phyloP scores from a whole-genome alignment of 2,888 invertebrate species.

The Ceriagrion tenellum region DNA sequence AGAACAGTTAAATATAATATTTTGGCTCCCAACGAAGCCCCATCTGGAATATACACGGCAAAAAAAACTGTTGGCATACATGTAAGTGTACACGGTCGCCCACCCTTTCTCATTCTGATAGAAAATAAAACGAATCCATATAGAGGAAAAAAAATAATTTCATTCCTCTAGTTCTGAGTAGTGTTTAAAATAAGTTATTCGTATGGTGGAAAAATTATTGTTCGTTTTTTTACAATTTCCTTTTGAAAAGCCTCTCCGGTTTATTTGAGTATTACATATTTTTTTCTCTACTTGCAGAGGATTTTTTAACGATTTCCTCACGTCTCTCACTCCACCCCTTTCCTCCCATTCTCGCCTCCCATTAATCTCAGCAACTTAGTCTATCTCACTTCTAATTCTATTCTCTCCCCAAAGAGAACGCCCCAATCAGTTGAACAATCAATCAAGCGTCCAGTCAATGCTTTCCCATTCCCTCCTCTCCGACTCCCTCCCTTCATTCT shows the following conservation, averaged over 20 bases:
- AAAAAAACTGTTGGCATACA: too few species aligned
- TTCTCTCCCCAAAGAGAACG: background rate
- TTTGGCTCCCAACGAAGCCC: too few species aligned
- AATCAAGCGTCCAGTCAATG: constrained; percentile 31
- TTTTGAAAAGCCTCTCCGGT: background rate
- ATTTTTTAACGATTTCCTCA: too few species aligned
- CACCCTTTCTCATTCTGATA: too few species aligned
- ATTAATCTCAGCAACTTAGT: background rate
- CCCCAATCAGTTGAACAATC: constrained; percentile 44
- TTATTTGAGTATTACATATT: background rate
- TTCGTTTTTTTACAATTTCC: background rate
- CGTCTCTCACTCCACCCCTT: too few species aligned
- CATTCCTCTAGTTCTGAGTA: background rate
- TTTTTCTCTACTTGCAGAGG: background rate
- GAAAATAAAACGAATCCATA: background rate
- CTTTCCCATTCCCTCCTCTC: background rate
- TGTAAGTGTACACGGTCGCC: too few species aligned
- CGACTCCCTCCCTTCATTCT: background rate
- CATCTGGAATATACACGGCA: too few species aligned
- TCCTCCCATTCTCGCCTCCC: background rate
- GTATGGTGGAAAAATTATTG: background rate
- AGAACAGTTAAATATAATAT: background rate
- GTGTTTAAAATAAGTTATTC: background rate
- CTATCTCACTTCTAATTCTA: background rate
- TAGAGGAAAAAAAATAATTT: background rate